These are phyloP conservation scores for Ctenodactylus gundi DNA, from an alignment of 2,113 vertebrate species.

Conservation along the genomic window DNA sequence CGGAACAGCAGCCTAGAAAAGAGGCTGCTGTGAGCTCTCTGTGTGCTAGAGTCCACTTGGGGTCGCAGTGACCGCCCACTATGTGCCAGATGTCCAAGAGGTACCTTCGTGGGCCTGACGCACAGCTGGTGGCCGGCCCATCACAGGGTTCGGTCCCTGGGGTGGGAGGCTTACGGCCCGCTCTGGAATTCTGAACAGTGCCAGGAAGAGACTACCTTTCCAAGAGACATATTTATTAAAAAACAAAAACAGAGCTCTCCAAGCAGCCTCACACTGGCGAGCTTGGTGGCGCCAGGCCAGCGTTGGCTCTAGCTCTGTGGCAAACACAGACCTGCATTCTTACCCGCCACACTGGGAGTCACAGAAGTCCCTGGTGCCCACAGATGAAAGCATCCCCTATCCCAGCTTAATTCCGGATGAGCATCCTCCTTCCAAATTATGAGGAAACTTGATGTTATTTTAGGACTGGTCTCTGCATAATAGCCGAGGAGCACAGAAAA, in stretches of 20 bases:
- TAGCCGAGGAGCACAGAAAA: slow-evolving; percentile 51
- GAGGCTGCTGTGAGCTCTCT: neutral
- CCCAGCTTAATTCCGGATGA: slow-evolving; percentile 43
- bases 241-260: neutral
- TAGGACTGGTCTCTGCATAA: slow-evolving; percentile 78
- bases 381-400: slow-evolving; percentile 59
- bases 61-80: neutral
- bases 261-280: neutral
- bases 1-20: neutral
- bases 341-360: neutral
- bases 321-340: neutral
- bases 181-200: neutral
- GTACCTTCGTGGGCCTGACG: neutral
- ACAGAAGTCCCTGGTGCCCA: neutral
- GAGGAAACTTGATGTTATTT: slow-evolving; percentile 81
- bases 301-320: rapidly evolving
- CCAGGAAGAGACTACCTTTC: neutral
- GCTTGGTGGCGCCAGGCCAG: neutral
- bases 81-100: neutral
- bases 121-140: neutral
- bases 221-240: neutral
- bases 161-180: neutral
- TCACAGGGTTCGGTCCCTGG: neutral
- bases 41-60: neutral
- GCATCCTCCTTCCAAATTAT: slow-evolving; percentile 67